Evolutionary conservation across 2,888 invertebrate species (phyloP), one percentile per base, ranked within the genome.

Genomic region (Notodromas monacha): DNA sequence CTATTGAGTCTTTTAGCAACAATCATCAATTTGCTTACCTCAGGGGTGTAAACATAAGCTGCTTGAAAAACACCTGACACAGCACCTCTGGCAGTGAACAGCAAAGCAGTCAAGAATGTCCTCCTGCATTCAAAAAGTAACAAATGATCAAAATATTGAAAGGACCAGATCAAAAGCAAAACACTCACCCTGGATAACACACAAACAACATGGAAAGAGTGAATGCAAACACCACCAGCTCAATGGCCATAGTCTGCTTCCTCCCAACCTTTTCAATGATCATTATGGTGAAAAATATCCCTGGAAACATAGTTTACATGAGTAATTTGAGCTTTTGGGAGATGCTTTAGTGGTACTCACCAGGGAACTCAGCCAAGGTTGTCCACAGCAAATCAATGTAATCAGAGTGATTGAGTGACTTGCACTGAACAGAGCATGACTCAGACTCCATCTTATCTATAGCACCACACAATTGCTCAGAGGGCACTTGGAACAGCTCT

Each of bases 21-120:
- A n/a, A n/a, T n/a, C n/a, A n/a, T n/a, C n/a, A n/a, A n/a, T n/a
- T n/a, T 6, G 51, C 51, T 48, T 40, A 60, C 60, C 61, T 84
- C 84, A 4, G 84, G 81, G 4, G 84, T 86, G 44, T 86, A 86
- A 4, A 84, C 79, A 44, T 84, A 86, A 0, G 79, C 77, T 0
- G 79, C 79, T 57, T 84, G 81, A 47, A 86, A 86, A 2, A 81
- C 65, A 1, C 84, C 84, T 12, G 81, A 77, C 40, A 84, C 77
- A 36, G 84, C 69, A 3, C 76, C 81, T 39, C 86, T 59, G 1
- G 79, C 76, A 39, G 79, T 46, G 47, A 84, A 84, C 36, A 86
- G 52, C 38, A 77, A 61, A 30, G 72, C 58, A 0, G 16, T 30
- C 30, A 30, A 26, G 10, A 15, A 8, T 30, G 16, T n/a, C 30